Evolutionary conservation across 2,797 vertebrate species (phyloP).

Genomic region (Sarcoramphus papa): DNA sequence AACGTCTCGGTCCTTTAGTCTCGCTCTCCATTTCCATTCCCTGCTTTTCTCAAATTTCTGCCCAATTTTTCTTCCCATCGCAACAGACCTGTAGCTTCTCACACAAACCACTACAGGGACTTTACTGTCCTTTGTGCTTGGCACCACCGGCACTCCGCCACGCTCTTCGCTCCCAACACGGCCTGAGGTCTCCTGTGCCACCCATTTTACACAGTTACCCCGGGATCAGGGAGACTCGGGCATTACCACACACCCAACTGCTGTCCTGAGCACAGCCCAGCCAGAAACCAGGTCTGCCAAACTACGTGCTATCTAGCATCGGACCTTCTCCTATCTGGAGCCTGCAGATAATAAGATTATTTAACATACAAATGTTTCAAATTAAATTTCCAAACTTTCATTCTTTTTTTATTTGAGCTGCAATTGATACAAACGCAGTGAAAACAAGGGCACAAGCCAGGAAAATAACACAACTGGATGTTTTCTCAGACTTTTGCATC

Average conservation of each 20-base stretch:
- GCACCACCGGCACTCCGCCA: neutral
- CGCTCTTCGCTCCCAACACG: fast-evolving
- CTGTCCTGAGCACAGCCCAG: neutral
- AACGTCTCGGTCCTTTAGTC: fast-evolving
- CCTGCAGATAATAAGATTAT: neutral
- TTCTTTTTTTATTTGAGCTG: neutral
- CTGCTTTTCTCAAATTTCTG: neutral
- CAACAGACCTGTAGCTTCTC: neutral
- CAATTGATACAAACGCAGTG: neutral
- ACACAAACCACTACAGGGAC: neutral
- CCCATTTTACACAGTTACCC: neutral
- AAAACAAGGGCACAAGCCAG: neutral
- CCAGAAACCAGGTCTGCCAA: neutral
- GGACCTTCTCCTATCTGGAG: neutral
- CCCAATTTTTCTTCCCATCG: neutral
- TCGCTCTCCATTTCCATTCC: neutral
- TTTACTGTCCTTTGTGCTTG: neutral
- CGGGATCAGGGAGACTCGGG: fast-evolving
- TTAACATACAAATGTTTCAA: neutral
- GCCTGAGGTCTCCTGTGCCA: fast-evolving
- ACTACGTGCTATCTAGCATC: neutral
- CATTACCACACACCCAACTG: neutral
- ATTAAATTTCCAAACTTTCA: neutral
- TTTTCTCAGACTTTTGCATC: neutral
- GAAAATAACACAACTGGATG: neutral